Conservation (phyloP, 2,113 vertebrate species). For the Perca schrenkii region DNA sequence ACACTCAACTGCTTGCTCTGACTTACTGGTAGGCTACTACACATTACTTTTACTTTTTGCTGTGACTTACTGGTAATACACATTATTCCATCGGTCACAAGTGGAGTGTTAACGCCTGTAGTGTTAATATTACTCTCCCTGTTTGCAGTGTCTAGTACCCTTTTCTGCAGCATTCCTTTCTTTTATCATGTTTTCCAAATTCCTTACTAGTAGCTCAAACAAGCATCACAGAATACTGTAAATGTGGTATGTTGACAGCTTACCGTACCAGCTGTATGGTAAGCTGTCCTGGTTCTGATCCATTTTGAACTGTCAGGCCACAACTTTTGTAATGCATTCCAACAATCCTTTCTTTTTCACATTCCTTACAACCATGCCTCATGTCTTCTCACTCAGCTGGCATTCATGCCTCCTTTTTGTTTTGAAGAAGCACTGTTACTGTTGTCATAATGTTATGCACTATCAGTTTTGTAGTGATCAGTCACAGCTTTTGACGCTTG, state of each 20-base stretch:
- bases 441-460: neutral
- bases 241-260: neutral
- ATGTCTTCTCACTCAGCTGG: neutral
- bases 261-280: neutral
- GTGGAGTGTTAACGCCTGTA: neutral
- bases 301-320: neutral
- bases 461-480: conserved; percentile 14
- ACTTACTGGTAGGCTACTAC: no score
- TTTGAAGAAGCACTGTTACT: conserved; percentile 21
- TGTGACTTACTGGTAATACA: no score
- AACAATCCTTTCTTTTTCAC: neutral
- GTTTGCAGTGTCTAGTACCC: neutral
- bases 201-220: neutral
- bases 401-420: neutral
- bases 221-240: conserved; percentile 21
- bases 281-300: neutral
- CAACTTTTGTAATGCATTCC: neutral
- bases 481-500: neutral
- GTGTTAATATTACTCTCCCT: neutral
- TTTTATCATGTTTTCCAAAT: neutral
- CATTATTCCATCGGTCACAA: neutral
- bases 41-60: no score
- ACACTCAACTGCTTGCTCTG: no score
- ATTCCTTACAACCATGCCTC: neutral
- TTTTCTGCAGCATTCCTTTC: conserved; percentile 1